phyloP scores from a whole-genome alignment of 2,797 vertebrate species.

The Falco biarmicus region DNA sequence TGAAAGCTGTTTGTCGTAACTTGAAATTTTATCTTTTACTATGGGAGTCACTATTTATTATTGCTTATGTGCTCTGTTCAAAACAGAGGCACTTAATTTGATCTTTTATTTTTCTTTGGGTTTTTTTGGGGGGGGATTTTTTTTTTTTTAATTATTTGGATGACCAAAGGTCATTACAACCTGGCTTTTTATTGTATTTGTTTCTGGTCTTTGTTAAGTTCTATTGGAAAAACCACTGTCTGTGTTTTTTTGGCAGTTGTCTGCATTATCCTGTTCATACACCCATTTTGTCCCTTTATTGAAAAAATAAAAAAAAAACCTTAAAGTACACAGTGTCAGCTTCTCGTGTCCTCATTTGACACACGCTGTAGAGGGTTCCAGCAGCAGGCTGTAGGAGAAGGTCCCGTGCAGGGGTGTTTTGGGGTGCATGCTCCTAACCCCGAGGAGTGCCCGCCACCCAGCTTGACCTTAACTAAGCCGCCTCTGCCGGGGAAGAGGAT shows the following conservation, averaged over 20 bases:
- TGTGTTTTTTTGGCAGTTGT: constrained; percentile 99
- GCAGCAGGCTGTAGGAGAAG: constrained; percentile 78
- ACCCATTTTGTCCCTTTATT: constrained; percentile 99
- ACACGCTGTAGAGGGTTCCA: constrained; percentile 79
- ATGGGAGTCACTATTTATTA: constrained; percentile 99
- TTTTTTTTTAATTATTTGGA: constrained; percentile 83
- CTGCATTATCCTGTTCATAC: constrained; percentile 99
- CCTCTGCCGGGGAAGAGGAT: constrained; percentile 56
- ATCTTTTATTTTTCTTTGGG: constrained; percentile 87
- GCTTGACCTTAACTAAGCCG: constrained; percentile 61
- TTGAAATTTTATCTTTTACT: constrained; percentile 99
- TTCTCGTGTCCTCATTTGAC: constrained; percentile 88
- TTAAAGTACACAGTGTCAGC: constrained; percentile 90
- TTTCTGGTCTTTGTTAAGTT: constrained; percentile 99
- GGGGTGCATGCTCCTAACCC: constrained; percentile 53
- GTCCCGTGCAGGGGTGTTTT: constrained; percentile 64
- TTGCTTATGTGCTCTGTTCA: constrained; percentile 97
- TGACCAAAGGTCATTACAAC: constrained; percentile 98
- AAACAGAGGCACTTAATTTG: constrained; percentile 95
- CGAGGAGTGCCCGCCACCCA: constrained; percentile 49
- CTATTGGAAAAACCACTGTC: constrained; percentile 99
- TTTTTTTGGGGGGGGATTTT: constrained; percentile 67
- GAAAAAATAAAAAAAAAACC: constrained; percentile 91
- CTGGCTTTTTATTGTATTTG: constrained; percentile 97
- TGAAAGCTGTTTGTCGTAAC: constrained; percentile 99